Base-by-base conservation (phyloP, 1,140 invertebrate genomes). In the Sarcophaga peregrina region DNA sequence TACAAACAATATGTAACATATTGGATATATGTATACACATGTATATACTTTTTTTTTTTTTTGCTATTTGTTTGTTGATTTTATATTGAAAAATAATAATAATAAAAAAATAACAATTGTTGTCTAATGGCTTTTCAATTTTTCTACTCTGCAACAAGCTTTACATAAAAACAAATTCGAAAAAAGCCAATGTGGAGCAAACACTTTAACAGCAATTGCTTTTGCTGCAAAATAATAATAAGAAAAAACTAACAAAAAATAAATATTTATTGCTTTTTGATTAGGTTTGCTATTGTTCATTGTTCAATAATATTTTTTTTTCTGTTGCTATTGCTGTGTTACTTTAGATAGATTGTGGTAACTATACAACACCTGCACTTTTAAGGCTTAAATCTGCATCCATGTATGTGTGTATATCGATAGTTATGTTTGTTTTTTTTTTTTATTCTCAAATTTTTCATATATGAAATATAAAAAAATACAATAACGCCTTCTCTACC, bases 351-450 rank as follows among this genome's bases (percentile, higher is more conserved):
- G 62, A 68, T 68, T 68, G 62, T 68, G 62, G 62, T 68, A 25
- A 20, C 62, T 68, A 68, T 68, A 17, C 17, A 78, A 78, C 75
- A 50, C 47, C 75, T 37, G 75, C 75, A 78, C 75, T 78, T 78
- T 50, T 78, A 78, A 50, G 75, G 75, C 47, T 78, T 78, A 52
- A 50, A 48, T 78, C 10, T 47, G 17, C 13, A 45, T 48, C n/a
- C n/a, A n/a, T n/a, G n/a, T n/a, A n/a, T n/a, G n/a, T n/a, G n/a
- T n/a, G n/a, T n/a, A n/a, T n/a, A n/a, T n/a, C n/a, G n/a, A 0
- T 50, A n/a, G 7, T 20, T 68, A 20, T 20, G 9, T 37, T 37
- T 37, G 25, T 37, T 37, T 37, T 4, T 37, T 37, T 37, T 37
- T 37, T 37, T 37, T 37, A 37, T 37, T 37, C 25, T 37, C 25